Base-by-base conservation (phyloP, 2,113 vertebrate species). In the Lichenostomus cassidix region DNA sequence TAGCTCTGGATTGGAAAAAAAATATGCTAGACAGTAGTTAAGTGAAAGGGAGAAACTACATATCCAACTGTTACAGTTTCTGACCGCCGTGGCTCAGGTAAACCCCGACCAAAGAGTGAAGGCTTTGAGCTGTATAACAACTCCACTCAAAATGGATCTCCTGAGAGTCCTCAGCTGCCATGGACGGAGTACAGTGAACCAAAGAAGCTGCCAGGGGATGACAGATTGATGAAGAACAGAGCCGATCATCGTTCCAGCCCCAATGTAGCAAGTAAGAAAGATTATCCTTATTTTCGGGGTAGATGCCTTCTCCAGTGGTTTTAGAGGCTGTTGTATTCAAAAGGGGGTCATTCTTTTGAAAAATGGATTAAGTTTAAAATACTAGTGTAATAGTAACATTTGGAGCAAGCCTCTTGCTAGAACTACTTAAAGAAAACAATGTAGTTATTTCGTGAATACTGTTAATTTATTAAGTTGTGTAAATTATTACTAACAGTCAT, bases 231-330 rank as follows among this genome's bases (percentile, higher is more conserved):
- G 92, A 99, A 99, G 97, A 99, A 99, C 96, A 97, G 99, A 52
- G 98, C 98, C 0, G 99, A 99, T 94, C 99, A 99, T 96, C 99
- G 99, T 35, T 99, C 99, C 94, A 99, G 99, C 96, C 99, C 99
- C 94, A 99, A 99, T 65, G 99, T 99, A 64, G 99, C 99, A 97
- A 99, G 99, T 99, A 98, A 98, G 99, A 53, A 53, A 42, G 19
- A 20, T 27, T n/a, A 21, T 2, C 23, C 24, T 63, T 35, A 47
- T 67, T 27, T 22, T 39, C 17, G 75, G 59, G 39, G 47, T 49
- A 49, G 41, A 19, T 87, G 12, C 39, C 33, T 58, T 10, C 41
- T 80, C 44, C 5, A 8, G n/a, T 74, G 49, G 37, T 69, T 58
- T 83, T 41, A n/a, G 46, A 74, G 82, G n/a, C 53, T 70, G 21